A percentile compares a stretch with the other conserved stretches of the same genome.
phyloP scores from a whole-genome alignment of 2,113 vertebrate genomes.

The Thalassarche chlororhynchos region DNA sequence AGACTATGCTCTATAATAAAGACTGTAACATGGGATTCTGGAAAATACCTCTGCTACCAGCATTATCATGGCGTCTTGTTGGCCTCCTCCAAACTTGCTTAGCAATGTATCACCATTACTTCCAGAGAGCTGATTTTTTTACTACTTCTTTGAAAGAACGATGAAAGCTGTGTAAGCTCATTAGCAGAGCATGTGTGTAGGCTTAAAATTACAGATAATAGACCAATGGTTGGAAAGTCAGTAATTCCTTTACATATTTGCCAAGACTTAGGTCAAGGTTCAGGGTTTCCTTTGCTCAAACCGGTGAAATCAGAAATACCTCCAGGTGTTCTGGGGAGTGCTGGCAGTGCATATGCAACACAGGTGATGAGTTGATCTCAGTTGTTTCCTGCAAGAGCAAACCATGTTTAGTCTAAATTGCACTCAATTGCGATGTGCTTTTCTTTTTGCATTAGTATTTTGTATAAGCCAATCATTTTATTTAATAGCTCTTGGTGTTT shows the following conservation, averaged over 20 bases:
- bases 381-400: neutral
- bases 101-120: neutral
- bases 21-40: neutral
- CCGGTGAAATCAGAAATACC: slow-evolving; percentile 1
- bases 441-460: neutral
- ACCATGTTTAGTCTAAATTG: neutral
- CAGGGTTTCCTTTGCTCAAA: slow-evolving; percentile 7
- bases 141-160: neutral
- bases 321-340: neutral
- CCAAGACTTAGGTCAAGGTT: slow-evolving; percentile 50
- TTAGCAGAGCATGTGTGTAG: slow-evolving; percentile 46
- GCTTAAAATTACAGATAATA: slow-evolving; percentile 61
- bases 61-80: neutral
- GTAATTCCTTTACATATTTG: slow-evolving; percentile 42
- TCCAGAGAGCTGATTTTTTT: neutral
- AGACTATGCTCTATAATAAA: neutral
- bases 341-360: neutral
- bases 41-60: neutral
- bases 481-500: neutral
- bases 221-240: slow-evolving; percentile 28
- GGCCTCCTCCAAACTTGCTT: neutral
- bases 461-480: neutral
- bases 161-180: slow-evolving; percentile 57
- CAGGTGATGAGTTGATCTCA: neutral
- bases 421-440: neutral